Evolutionary conservation across 2,113 vertebrate genomes (phyloP).

Genomic region (Phoxinus phoxinus): DNA sequence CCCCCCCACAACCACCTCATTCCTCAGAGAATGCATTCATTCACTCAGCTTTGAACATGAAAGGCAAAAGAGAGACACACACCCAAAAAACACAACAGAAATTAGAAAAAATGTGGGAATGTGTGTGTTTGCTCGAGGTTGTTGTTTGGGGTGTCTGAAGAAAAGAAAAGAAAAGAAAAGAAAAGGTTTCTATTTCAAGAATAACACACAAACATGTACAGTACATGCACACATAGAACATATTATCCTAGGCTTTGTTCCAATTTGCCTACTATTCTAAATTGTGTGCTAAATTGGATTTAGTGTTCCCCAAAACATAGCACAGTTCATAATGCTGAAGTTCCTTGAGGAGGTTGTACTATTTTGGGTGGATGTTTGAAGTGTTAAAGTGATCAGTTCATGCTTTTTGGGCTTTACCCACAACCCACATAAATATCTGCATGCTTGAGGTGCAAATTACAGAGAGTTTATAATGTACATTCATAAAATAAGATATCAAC

Average conservation of each 20-base stretch:
- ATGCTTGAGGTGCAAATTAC: no score
- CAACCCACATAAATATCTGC: background rate
- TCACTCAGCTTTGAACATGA: slow-evolving; percentile 49
- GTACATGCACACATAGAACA: background rate
- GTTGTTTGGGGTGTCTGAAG: slow-evolving; percentile 18
- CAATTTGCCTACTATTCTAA: background rate
- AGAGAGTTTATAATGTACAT: no score
- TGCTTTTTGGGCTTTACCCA: background rate
- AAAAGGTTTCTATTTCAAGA: background rate
- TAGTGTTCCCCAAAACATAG: background rate
- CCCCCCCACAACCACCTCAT: background rate
- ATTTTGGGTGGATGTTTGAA: background rate
- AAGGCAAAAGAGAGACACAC: slow-evolving; percentile 31
- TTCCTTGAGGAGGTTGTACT: background rate
- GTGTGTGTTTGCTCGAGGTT: slow-evolving; percentile 22
- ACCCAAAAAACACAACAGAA: slow-evolving; percentile 12
- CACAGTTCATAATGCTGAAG: background rate
- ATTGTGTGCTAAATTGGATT: background rate
- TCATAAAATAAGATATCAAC: no score
- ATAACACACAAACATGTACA: background rate
- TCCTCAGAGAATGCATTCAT: slow-evolving; percentile 40
- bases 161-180: background rate
- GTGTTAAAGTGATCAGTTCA: background rate
- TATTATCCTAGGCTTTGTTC: background rate
- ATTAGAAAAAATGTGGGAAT: background rate